Base-by-base conservation (phyloP, 2,113 vertebrate genomes). In the Motacilla alba region DNA sequence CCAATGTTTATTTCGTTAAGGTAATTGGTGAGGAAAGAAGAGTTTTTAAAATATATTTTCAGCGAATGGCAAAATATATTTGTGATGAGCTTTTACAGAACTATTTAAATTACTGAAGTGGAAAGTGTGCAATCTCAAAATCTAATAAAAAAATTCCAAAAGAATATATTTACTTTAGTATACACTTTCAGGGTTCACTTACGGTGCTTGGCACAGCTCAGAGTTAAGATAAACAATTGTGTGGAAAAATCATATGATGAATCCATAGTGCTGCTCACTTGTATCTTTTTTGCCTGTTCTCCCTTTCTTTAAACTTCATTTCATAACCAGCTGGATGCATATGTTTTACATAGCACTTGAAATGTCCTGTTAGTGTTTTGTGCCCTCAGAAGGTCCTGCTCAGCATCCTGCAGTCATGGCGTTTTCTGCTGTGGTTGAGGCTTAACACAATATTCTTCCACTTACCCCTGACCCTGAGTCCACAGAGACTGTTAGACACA, bases 121-220 rank as follows among this genome's bases (percentile, higher is more conserved):
- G 77, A 89, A 92, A 93, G 92, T 56, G n/a, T 83, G n/a, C 3
- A 63, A 97, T 95, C 91, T 95, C 89, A 96, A 94, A 98, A 98
- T 94, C 73, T 93, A 97, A 96, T 96, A 97, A 98, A 97, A 96
- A 96, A 96, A 94, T 74, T 96, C 70, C 59, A 77, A 84, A 96
- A 66, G 56, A 68, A 86, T 77, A 47, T 96, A 75, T 97, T 98
- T 98, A 87, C 90, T 92, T 98, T 97, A 87, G 91, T 97, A 94
- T 59, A 81, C 66, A 47, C 75, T 74, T 60, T 64, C 68, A 91
- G 43, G 44, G 63, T 95, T 97, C 92, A 87, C 67, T 94, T 96
- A 84, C 52, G 93, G 91, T 89, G 44, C 64, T 43, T 94, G 66
- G 74, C 66, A 72, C 31, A 74, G 62, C 78, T 62, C 52, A 64